phyloP scores from a whole-genome alignment of 2,888 invertebrate species.

The Phoenoteleia sp. region DNA sequence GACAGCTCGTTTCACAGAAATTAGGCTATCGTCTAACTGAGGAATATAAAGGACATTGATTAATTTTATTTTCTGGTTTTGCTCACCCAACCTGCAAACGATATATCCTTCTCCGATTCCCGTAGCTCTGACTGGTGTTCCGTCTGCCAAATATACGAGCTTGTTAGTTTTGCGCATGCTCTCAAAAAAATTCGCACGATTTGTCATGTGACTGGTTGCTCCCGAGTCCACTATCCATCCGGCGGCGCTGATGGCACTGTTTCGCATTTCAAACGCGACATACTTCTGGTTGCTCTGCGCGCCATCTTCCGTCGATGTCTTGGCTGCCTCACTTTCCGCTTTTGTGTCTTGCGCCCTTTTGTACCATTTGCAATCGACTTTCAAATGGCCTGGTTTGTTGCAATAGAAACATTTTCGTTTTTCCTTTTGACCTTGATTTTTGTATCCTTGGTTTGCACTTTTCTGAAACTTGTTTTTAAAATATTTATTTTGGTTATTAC shows the following conservation, averaged over 20 bases:
- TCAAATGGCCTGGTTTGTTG: slow-evolving; percentile 47
- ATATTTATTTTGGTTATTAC: neutral
- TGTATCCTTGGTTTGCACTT: no score
- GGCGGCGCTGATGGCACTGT: no score
- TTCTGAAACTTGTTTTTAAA: neutral
- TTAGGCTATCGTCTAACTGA: slow-evolving; percentile 61
- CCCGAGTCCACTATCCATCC: slow-evolving; percentile 27
- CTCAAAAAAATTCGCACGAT: neutral
- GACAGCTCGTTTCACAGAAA: slow-evolving; percentile 74
- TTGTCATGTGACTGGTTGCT: slow-evolving; percentile 52
- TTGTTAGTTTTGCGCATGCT: neutral
- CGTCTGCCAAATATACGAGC: slow-evolving; percentile 13
- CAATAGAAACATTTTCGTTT: slow-evolving; percentile 40
- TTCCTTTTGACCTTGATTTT: neutral
- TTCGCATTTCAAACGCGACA: no score
- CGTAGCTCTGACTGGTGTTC: slow-evolving; percentile 6
- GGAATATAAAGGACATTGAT: slow-evolving; percentile 72
- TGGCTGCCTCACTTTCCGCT: neutral
- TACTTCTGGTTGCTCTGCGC: no score
- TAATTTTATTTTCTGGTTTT: slow-evolving; percentile 46
- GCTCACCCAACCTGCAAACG: neutral
- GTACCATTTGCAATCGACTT: slow-evolving; percentile 5
- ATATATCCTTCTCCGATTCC: slow-evolving; percentile 39
- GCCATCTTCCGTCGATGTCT: neutral
- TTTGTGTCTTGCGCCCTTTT: neutral